Evolutionary conservation across 2,888 invertebrate genomes (phyloP).

Genomic region (Orgyia antiqua): DNA sequence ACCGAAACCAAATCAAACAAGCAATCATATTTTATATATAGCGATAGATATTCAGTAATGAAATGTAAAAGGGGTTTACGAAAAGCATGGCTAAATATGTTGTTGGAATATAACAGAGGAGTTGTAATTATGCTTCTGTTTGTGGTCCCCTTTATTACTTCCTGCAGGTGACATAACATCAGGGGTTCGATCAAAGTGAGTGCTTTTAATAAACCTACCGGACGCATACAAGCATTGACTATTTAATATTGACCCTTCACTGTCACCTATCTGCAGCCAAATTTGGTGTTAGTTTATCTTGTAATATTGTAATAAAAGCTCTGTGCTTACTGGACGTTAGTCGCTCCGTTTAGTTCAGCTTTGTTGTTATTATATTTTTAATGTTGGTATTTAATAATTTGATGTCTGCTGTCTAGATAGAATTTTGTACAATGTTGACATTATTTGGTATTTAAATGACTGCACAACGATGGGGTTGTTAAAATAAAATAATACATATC

Average conservation of each 20-base stretch:
- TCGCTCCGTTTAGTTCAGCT: conserved; percentile 8
- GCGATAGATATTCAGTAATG: conserved; percentile 34
- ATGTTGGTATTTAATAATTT: conserved; percentile 10
- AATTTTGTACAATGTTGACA: conserved; percentile 15
- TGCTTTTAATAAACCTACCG: conserved; percentile 66
- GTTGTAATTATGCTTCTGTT: conserved; percentile 58
- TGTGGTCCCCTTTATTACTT: conserved; percentile 57
- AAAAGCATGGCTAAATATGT: conserved; percentile 58
- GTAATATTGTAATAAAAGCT: conserved; percentile 4
- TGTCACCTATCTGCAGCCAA: conserved; percentile 8
- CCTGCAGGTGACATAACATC: conserved; percentile 69
- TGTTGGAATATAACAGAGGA: conserved; percentile 44
- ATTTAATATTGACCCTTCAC: conserved; percentile 19
- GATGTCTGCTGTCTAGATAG: conserved; percentile 3
- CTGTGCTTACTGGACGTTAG: conserved; percentile 13
- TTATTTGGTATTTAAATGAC: conserved; percentile 11
- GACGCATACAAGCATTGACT: conserved; percentile 30
- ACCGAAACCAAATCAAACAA: conserved; percentile 1
- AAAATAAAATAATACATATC: too few species aligned
- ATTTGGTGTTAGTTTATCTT: conserved; percentile 4
- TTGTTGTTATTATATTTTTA: conserved; percentile 17
- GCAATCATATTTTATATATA: conserved; percentile 3
- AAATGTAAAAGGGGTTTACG: conserved; percentile 48
- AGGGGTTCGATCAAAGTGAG: conserved; percentile 65
- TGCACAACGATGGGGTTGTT: too few species aligned